Base-by-base conservation (phyloP, 1,140 invertebrate genomes). In the Acromyrmex heyeri region DNA sequence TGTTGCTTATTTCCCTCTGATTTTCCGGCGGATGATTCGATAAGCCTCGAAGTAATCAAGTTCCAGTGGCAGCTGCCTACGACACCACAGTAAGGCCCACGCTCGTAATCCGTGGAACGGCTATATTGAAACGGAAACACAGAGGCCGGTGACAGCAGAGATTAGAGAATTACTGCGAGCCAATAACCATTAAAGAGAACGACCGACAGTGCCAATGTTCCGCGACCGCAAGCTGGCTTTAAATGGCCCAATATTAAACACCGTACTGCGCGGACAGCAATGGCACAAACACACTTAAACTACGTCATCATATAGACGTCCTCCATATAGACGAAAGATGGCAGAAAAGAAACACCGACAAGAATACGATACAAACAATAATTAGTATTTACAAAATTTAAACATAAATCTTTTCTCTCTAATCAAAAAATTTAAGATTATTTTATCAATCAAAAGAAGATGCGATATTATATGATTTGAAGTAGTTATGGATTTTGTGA, bases 101-200 rank as follows among this genome's bases (percentile, higher is more conserved):
- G 92, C 91, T 91, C 89, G 89, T 94, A 93, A 93, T 93, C 91
- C 90, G 85, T 82, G 61, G 88, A 88, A 91, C 91, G 87, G 89
- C 91, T 91, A 93, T 94, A 94, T 93, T 93, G 93, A 93, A 93
- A 93, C 92, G 93, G 92, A 93, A 94, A 93, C 93, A 92, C 91
- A 93, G 90, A 92, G 90, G 91, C 89, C 92, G 92, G 91, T 94
- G 93, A 94, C 93, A 94, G 92, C 91, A 92, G 92, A 94, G 93
- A 94, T 95, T 94, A 95, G 92, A 94, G 92, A 94, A 94, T 94
- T 95, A 94, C 92, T 91, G 91, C 88, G 78, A 92, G 90, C 93
- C 94, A 95, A 94, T 94, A 95, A 94, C 93, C 92, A 92, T 95
- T 94, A 95, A 94, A 94, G 93, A 93, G 93, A 94, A 94, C 94